phyloP scores from a whole-genome alignment of 2,888 invertebrate genomes.

The Synanthedon vespiformis region DNA sequence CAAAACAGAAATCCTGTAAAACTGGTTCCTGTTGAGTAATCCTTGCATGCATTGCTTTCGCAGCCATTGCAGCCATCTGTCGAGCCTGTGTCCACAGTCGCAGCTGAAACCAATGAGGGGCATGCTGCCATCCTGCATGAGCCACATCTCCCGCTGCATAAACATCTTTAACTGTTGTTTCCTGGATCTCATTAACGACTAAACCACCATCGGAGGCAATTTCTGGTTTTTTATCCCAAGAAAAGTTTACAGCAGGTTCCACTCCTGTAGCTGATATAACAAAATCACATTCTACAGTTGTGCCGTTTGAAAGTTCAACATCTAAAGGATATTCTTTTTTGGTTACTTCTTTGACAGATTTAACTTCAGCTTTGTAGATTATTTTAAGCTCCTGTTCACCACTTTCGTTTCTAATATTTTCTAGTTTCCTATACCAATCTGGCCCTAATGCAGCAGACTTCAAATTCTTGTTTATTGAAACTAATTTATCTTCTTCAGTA shows the following conservation, averaged over 20 bases:
- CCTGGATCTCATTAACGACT: conserved; percentile 86
- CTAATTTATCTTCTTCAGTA: conserved; percentile 62
- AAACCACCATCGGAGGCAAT: conserved; percentile 83
- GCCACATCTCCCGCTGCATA: conserved; percentile 98
- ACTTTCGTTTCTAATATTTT: conserved; percentile 64
- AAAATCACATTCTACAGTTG: conserved; percentile 84
- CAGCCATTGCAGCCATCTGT: conserved; percentile 96
- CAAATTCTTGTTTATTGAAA: conserved; percentile 48
- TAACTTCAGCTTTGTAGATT: conserved; percentile 72
- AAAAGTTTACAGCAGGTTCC: conserved; percentile 73
- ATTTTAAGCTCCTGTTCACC: conserved; percentile 68
- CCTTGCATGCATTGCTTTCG: conserved; percentile 84
- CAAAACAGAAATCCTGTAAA: conserved; percentile 95
- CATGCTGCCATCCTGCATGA: conserved; percentile 80
- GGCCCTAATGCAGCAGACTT: conserved; percentile 95
- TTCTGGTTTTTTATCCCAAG: conserved; percentile 61
- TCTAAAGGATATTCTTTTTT: conserved; percentile 74
- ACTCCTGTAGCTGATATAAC: conserved; percentile 97
- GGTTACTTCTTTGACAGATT: conserved; percentile 39
- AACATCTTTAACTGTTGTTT: conserved; percentile 80
- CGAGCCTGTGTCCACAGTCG: conserved; percentile 97
- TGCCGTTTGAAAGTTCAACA: conserved; percentile 80
- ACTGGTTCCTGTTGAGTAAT: conserved; percentile 70
- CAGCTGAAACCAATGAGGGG: conserved; percentile 93
- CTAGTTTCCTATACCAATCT: conserved; percentile 88